These are phyloP conservation scores for Drosophila subquinaria DNA, from an alignment of 2,888 invertebrate species.

Conservation along the genomic window DNA sequence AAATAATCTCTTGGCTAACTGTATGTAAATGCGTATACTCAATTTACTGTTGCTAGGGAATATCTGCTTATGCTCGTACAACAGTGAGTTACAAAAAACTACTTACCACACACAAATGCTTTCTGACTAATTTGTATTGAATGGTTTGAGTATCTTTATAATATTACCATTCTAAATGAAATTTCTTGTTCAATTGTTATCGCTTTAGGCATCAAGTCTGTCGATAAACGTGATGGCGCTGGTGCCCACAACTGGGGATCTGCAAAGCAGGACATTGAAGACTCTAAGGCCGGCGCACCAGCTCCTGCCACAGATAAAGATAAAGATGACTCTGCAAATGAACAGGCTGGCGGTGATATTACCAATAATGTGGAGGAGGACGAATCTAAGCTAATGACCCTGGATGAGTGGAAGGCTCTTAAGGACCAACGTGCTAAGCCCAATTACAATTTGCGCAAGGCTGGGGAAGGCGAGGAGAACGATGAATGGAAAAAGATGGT, in stretches of 20 bases:
- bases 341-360: slow-evolving; percentile 85
- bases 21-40: not conserved
- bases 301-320: slow-evolving; percentile 81
- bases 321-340: slow-evolving; percentile 84
- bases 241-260: slow-evolving; percentile 99
- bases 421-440: slow-evolving; percentile 92
- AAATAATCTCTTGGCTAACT: not conserved
- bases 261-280: slow-evolving; percentile 94
- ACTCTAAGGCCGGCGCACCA: slow-evolving; percentile 73
- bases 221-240: slow-evolving; percentile 97
- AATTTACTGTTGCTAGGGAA: not conserved
- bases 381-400: slow-evolving; percentile 93
- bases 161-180: not conserved
- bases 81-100: not conserved
- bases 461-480: slow-evolving; percentile 96
- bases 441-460: slow-evolving; percentile 95
- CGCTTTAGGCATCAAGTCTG: slow-evolving; percentile 90
- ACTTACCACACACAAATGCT: not conserved
- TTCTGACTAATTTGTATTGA: too few relatives aligned
- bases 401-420: slow-evolving; percentile 97
- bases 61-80: not conserved
- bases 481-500: slow-evolving; percentile 97
- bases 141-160: too few relatives aligned
- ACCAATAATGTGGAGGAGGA: slow-evolving; percentile 88
- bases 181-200: not conserved